Evolutionary conservation across 2,888 invertebrate genomes (phyloP).

Genomic region (Eristalis arbustorum): DNA sequence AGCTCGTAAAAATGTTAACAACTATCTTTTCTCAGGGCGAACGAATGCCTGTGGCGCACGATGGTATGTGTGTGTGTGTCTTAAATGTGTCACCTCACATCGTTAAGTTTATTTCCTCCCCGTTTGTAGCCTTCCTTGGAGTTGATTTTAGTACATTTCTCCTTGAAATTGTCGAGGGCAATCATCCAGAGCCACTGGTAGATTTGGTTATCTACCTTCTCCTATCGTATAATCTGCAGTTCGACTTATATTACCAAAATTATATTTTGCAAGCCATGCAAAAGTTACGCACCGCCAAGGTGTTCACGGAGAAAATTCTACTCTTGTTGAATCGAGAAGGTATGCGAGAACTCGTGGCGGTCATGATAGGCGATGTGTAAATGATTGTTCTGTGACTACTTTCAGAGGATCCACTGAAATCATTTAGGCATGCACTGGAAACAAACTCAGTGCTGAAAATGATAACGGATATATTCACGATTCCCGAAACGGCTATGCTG

Average conservation of each 20-base stretch:
- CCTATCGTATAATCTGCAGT: slow-evolving; percentile 94
- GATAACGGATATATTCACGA: slow-evolving; percentile 91
- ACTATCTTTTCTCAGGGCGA: slow-evolving; percentile 96
- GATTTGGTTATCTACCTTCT: slow-evolving; percentile 92
- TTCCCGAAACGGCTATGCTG: slow-evolving; percentile 88
- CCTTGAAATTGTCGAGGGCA: slow-evolving; percentile 91
- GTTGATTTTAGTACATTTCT: slow-evolving; percentile 90
- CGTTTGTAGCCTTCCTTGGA: slow-evolving; percentile 88
- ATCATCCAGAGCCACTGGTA: slow-evolving; percentile 91
- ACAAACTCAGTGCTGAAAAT: slow-evolving; percentile 94
- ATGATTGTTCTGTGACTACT: slow-evolving; percentile 60
- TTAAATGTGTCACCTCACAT: background rate
- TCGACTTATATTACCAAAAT: slow-evolving; percentile 85
- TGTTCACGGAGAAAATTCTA: slow-evolving; percentile 94
- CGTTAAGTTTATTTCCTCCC: background rate
- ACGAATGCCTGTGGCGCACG: slow-evolving; percentile 92
- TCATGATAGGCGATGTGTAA: background rate
- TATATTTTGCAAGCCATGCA: slow-evolving; percentile 87
- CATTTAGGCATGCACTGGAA: slow-evolving; percentile 90
- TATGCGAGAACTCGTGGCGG: slow-evolving; percentile 77
- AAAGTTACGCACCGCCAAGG: slow-evolving; percentile 87
- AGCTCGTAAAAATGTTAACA: slow-evolving; percentile 90
- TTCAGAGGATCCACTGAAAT: slow-evolving; percentile 91
- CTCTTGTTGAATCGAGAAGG: slow-evolving; percentile 94
- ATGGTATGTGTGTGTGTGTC: slow-evolving; percentile 83